Base-by-base conservation (phyloP, 2,797 vertebrate species). In the Potorous gilbertii region DNA sequence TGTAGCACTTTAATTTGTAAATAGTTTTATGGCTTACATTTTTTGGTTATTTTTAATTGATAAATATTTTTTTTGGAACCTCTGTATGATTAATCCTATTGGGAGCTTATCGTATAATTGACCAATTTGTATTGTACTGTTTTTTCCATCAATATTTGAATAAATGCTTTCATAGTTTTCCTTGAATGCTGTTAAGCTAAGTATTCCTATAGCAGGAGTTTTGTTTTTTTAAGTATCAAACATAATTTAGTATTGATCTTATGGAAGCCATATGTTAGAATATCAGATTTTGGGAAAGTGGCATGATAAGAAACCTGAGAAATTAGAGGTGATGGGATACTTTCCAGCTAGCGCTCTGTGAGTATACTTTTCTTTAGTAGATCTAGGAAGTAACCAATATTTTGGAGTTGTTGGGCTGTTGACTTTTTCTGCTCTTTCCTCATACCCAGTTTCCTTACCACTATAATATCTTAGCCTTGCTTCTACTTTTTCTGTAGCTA, bases 111-210 rank as follows among this genome's bases (percentile, higher is more conserved):
- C 81, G 54, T 55, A 46, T 54, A 87, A 74, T 94, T 93, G 95
- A 92, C 54, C 96, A 91, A 74, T 97, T 57, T 96, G 89, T 95
- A 54, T 90, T 90, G 54, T 40, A 92, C 57, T 81, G 90, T 96
- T 96, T 95, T 95, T n/a, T n/a, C 55, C 90, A 27, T 90, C 55
- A 93, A 56, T 90, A 62, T 95, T 93, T 92, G 92, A 96, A 91
- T 93, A 62, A 89, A 34, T 34, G 27, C 11, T 81, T 81, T 40
- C 29, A 11, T 95, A 81, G 16, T 81, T 93, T 92, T 18, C 62
- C 14, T 93, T 90, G 55, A 12, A 90, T 59, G 55, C 46, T 90
- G 9, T 50, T 57, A 56, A 90, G 34, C 91, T 56, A 24, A 13
- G 56, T n/a, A 46, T 87, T 21, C 31, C 12, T 55, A 3, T 6